These are phyloP conservation scores for Adrianichthys oophorus DNA, from an alignment of 2,797 vertebrate species.

Conservation along the genomic window DNA sequence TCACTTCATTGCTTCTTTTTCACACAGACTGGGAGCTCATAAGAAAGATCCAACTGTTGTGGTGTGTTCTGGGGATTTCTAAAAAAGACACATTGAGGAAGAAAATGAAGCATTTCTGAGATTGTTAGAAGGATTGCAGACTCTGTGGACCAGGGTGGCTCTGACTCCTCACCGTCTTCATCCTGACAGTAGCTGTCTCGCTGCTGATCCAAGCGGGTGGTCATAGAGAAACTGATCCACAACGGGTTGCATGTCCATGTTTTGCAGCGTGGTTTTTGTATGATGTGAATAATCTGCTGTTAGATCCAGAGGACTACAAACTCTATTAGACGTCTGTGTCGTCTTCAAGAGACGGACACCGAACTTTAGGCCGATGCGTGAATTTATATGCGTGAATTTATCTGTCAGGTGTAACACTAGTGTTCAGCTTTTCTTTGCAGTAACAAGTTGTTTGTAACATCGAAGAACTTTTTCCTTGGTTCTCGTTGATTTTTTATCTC, in stretches of 20 bases:
- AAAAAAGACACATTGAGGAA: no score
- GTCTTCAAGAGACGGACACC: slow-evolving; percentile 3
- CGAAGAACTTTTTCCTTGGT: slow-evolving; percentile 66
- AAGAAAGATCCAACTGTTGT: no score
- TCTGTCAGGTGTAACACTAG: slow-evolving; percentile 69
- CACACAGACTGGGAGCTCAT: no score
- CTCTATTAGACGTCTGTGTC: slow-evolving; percentile 4
- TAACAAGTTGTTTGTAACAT: slow-evolving; percentile 73
- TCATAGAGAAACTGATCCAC: slow-evolving; percentile 13
- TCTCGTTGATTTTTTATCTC: slow-evolving; percentile 79
- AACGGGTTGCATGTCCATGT: slow-evolving; percentile 55
- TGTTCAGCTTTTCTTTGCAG: slow-evolving; percentile 73
- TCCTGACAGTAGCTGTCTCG: background rate
- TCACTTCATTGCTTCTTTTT: no score
- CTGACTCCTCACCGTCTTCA: background rate
- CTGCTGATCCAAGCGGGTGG: slow-evolving; percentile 17
- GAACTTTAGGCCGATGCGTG: slow-evolving; percentile 19
- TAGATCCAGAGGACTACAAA: slow-evolving; percentile 57
- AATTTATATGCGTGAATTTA: slow-evolving; percentile 32
- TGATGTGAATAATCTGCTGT: slow-evolving; percentile 53
- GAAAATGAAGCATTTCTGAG: no score
- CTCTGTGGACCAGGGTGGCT: background rate
- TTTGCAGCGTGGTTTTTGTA: slow-evolving; percentile 55
- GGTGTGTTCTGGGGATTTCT: no score
- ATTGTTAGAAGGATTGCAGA: no score